Evolutionary conservation across 2,797 vertebrate species (phyloP).

Genomic region (Anomalospiza imberbis): DNA sequence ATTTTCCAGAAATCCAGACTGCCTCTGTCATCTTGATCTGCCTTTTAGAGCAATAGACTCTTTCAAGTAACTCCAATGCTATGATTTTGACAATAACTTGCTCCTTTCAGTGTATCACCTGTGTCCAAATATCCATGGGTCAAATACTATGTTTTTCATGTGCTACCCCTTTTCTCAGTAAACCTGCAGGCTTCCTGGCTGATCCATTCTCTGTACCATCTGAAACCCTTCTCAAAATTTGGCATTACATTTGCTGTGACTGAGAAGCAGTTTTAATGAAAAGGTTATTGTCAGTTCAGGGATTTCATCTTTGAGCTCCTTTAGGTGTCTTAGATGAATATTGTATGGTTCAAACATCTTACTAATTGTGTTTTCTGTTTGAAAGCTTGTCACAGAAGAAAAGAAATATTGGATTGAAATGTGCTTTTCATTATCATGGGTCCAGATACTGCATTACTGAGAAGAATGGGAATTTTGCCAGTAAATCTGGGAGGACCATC

Average conservation of each 20-base stretch:
- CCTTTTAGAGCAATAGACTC: neutral
- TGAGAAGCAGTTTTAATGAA: neutral
- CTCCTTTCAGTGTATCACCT: neutral
- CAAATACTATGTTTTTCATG: neutral
- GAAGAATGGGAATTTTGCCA: neutral
- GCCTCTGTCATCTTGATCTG: neutral
- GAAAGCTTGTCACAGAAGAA: neutral
- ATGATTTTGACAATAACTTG: neutral
- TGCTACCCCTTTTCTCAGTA: neutral
- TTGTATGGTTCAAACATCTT: neutral
- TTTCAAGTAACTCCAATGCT: neutral
- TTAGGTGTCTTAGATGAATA: neutral
- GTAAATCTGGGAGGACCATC: neutral
- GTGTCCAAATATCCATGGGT: neutral
- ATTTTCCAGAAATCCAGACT: neutral
- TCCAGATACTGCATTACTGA: neutral
- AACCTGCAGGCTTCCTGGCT: neutral
- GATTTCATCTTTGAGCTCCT: neutral
- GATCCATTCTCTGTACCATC: neutral
- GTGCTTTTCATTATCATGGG: neutral
- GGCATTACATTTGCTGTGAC: neutral
- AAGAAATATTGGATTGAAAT: neutral
- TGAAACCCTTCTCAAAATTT: neutral
- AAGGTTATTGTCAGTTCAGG: neutral
- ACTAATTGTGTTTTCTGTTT: neutral